Conservation (phyloP, 2,888 invertebrate species). For the Dasypolia templi region DNA sequence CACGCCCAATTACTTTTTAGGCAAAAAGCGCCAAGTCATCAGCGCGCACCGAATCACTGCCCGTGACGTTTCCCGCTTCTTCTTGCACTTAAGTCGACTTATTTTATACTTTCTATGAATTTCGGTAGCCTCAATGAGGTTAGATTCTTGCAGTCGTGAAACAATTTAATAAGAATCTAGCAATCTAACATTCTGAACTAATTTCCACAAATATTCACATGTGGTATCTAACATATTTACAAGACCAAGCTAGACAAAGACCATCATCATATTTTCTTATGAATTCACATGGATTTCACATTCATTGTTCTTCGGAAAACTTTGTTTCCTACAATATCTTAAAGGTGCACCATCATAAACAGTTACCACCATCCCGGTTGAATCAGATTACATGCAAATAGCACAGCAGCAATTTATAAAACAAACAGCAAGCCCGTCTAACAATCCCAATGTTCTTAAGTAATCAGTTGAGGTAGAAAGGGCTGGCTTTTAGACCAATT, state of each 20-base stretch:
- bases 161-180: slow-evolving; percentile 8
- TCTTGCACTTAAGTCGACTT: slow-evolving; percentile 39
- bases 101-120: slow-evolving; percentile 59
- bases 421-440: slow-evolving; percentile 34
- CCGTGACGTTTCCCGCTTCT: slow-evolving; percentile 63
- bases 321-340: too few species aligned
- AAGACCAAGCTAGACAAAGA: background rate
- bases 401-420: slow-evolving; percentile 20
- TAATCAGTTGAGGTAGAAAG: slow-evolving; percentile 65
- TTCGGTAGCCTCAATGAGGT: slow-evolving; percentile 18
- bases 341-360: too few species aligned
- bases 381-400: slow-evolving; percentile 21
- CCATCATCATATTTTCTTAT: background rate
- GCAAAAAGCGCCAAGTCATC: slow-evolving; percentile 70
- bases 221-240: background rate
- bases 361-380: too few species aligned
- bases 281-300: background rate
- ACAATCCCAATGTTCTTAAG: slow-evolving; percentile 64
- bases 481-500: slow-evolving; percentile 60
- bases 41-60: slow-evolving; percentile 63
- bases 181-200: slow-evolving; percentile 14
- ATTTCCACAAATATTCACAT: background rate
- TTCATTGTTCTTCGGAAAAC: background rate
- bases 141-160: slow-evolving; percentile 30
- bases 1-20: slow-evolving; percentile 67